Conservation (phyloP, 2,888 invertebrate species). For the Tholera decimalis region DNA sequence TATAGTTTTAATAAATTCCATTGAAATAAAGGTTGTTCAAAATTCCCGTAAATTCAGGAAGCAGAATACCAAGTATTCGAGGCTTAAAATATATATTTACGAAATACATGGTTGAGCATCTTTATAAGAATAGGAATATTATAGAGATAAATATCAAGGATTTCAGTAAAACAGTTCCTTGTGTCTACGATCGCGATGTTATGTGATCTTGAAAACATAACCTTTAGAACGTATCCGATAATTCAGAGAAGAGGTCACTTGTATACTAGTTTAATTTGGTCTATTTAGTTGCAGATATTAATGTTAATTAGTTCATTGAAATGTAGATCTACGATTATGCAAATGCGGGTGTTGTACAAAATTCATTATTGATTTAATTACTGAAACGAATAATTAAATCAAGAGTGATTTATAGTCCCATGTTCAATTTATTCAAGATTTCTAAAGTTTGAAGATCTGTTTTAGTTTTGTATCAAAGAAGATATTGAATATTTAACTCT, state of each 20-base stretch:
- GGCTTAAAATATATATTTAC: not conserved
- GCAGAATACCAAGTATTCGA: not conserved
- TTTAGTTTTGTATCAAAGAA: not conserved
- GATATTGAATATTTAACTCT: no score
- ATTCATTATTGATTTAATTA: no score
- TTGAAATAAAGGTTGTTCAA: no score
- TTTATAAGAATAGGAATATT: slow-evolving; percentile 12
- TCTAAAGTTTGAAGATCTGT: not conserved
- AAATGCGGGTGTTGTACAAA: not conserved
- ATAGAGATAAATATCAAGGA: slow-evolving; percentile 44
- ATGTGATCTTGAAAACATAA: slow-evolving; percentile 32
- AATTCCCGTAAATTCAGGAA: slow-evolving; percentile 14
- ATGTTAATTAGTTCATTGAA: slow-evolving; percentile 31
- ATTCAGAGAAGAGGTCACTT: slow-evolving; percentile 50
- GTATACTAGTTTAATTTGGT: slow-evolving; percentile 21
- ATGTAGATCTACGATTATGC: slow-evolving; percentile 14
- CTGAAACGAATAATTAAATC: no score
- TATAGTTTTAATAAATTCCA: no score
- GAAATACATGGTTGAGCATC: slow-evolving; percentile 7
- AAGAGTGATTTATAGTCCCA: slow-evolving; percentile 5
- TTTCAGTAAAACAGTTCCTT: slow-evolving; percentile 39
- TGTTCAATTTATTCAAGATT: not conserved
- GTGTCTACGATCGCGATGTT: slow-evolving; percentile 2
- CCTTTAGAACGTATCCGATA: slow-evolving; percentile 45
- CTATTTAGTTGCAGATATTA: slow-evolving; percentile 25